phyloP scores from a whole-genome alignment of 1,140 invertebrate species.

The Mylabris phalerata region DNA sequence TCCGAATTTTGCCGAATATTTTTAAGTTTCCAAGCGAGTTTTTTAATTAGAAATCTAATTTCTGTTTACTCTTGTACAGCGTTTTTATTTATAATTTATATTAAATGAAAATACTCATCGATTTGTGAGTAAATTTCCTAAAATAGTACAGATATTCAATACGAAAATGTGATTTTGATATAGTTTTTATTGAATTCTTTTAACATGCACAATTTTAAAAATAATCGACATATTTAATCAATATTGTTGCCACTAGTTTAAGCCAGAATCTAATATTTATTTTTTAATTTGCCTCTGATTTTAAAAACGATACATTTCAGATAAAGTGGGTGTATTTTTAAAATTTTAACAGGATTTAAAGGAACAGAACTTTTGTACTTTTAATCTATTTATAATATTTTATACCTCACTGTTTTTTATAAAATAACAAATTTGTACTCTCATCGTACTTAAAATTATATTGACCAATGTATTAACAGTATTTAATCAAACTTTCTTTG shows the following conservation, averaged over 20 bases:
- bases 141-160: slow-evolving; percentile 6
- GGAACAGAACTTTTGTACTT: slow-evolving; percentile 24
- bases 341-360: slow-evolving; percentile 5
- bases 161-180: slow-evolving; percentile 12
- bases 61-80: slow-evolving; percentile 3
- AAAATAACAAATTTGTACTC: slow-evolving; percentile 12
- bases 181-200: slow-evolving; percentile 14
- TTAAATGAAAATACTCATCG: too few relatives aligned
- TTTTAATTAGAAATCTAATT: slow-evolving; percentile 3
- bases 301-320: too few relatives aligned
- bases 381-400: slow-evolving; percentile 30
- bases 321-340: background rate
- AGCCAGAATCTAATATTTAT: too few relatives aligned
- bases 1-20: background rate
- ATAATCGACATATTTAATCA: too few relatives aligned
- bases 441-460: slow-evolving; percentile 21
- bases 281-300: background rate
- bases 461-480: slow-evolving; percentile 34
- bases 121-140: background rate
- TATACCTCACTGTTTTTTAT: slow-evolving; percentile 36
- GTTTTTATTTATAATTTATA: too few relatives aligned
- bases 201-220: slow-evolving; percentile 7
- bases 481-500: slow-evolving; percentile 20
- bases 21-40: background rate
- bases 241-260: too few relatives aligned